Conservation (phyloP, 1,140 invertebrate species). For the Drosophila quadrilineata region DNA sequence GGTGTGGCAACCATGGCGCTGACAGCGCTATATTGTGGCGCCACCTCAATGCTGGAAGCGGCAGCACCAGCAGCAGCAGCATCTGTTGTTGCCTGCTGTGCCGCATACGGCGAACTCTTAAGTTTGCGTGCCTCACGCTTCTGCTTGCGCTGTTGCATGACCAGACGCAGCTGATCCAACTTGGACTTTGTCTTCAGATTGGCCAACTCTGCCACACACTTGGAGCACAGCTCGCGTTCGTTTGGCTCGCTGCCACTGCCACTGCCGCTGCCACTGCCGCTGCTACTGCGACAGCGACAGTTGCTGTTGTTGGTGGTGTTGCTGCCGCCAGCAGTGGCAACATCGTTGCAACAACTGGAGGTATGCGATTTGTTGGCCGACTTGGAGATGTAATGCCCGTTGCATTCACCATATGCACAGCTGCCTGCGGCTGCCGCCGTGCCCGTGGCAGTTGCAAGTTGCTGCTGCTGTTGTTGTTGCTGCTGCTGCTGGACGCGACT, state of each 20-base stretch:
- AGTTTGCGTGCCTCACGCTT: slow-evolving; percentile 90
- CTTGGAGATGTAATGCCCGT: slow-evolving; percentile 50
- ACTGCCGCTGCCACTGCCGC: slow-evolving; percentile 12
- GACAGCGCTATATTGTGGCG: slow-evolving; percentile 46
- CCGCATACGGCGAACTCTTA: slow-evolving; percentile 87
- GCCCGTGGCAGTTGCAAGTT: slow-evolving; percentile 20
- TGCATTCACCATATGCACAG: slow-evolving; percentile 71
- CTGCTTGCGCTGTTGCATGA: slow-evolving; percentile 93
- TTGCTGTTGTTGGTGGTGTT: slow-evolving; percentile 55
- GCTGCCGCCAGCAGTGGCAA: slow-evolving; percentile 29
- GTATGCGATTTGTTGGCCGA: slow-evolving; percentile 2
- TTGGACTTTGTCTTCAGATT: slow-evolving; percentile 92
- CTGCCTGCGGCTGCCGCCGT: slow-evolving; percentile 14
- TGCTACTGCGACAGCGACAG: slow-evolving; percentile 52
- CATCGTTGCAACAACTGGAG: slow-evolving; percentile 11
- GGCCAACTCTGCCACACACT: slow-evolving; percentile 84
- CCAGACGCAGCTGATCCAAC: slow-evolving; percentile 90
- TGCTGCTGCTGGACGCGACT: slow-evolving; percentile 55
- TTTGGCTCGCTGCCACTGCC: slow-evolving; percentile 46
- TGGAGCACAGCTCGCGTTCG: no score
- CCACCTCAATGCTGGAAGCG: neutral
- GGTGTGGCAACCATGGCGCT: slow-evolving; percentile 45
- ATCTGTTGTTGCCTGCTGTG: slow-evolving; percentile 24
- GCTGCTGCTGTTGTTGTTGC: slow-evolving; percentile 30
- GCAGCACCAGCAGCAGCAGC: neutral